phyloP scores from a whole-genome alignment of 2,113 vertebrate species.

The Alces alces region DNA sequence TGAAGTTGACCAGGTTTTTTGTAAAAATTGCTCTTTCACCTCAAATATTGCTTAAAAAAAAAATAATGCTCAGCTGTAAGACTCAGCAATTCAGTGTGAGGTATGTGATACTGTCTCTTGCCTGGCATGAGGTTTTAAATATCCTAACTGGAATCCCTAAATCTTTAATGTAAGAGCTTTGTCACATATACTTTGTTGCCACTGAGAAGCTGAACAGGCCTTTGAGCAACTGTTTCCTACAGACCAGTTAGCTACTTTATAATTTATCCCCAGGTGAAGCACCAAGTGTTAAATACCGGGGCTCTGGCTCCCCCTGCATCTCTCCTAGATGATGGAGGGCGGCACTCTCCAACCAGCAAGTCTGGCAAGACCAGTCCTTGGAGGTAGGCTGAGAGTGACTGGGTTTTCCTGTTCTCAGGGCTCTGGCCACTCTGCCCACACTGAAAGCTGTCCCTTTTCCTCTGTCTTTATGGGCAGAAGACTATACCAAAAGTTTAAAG shows the following conservation, averaged over 20 bases:
- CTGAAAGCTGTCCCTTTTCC: not conserved
- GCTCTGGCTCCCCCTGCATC: not conserved
- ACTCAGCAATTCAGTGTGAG: not conserved
- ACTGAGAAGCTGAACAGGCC: not conserved
- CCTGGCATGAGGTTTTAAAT: constrained; percentile 39
- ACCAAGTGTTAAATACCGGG: not conserved
- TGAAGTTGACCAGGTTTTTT: not conserved
- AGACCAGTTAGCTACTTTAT: not conserved
- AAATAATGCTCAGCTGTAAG: not conserved
- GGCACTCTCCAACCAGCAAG: not conserved
- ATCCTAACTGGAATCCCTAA: not conserved
- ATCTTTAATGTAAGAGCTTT: constrained; percentile 24
- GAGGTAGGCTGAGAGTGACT: not conserved
- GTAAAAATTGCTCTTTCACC: not conserved
- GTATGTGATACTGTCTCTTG: not conserved
- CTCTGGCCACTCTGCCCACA: not conserved
- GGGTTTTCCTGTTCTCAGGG: not conserved
- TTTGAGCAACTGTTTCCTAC: not conserved
- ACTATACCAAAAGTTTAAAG: not conserved
- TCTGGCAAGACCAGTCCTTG: not conserved
- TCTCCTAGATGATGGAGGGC: not conserved
- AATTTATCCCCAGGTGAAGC: not conserved
- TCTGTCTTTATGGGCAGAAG: not conserved
- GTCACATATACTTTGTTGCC: not conserved
- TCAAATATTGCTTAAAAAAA: not conserved